Percentiles rank a stretch among this genome's conserved stretches.
Conservation (phyloP, 2,113 vertebrate genomes). For the Polypterus senegalus region DNA sequence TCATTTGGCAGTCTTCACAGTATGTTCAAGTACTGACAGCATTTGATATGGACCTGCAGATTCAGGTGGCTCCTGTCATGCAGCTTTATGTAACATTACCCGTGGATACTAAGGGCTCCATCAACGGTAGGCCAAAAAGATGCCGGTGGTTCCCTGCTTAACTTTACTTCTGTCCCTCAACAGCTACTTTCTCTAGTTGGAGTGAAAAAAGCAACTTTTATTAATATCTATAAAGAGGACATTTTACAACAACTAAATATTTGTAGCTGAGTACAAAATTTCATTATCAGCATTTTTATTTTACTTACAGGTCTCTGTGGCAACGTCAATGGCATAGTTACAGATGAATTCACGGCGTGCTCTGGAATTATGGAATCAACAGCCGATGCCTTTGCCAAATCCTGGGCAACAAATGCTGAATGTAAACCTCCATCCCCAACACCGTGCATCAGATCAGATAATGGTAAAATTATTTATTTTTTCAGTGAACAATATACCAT, state of each 20-base stretch:
- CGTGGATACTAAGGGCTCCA: neutral
- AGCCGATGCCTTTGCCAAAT: conserved; percentile 5
- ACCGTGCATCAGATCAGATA: conserved; percentile 7
- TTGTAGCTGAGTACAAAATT: neutral
- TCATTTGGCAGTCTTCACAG: conserved; percentile 6
- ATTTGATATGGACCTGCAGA: conserved; percentile 10
- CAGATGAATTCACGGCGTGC: conserved; percentile 8
- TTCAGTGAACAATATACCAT: neutral
- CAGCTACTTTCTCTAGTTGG: neutral
- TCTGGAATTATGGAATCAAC: neutral
- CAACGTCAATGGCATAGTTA: conserved; percentile 10
- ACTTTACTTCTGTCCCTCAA: neutral
- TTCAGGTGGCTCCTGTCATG: conserved; percentile 8
- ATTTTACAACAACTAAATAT: neutral
- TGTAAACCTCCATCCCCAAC: neutral
- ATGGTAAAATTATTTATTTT: conserved; percentile 7
- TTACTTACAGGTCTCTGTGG: conserved; percentile 11
- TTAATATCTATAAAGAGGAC: neutral
- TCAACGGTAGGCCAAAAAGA: conserved; percentile 7
- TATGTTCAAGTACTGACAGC: conserved; percentile 10
- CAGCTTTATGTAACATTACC: conserved; percentile 13
- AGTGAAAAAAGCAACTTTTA: neutral
- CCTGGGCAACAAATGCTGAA: neutral
- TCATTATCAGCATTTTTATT: neutral
- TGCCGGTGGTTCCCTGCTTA: neutral